Conservation (phyloP, 2,888 invertebrate genomes). For the Neria commutata region DNA sequence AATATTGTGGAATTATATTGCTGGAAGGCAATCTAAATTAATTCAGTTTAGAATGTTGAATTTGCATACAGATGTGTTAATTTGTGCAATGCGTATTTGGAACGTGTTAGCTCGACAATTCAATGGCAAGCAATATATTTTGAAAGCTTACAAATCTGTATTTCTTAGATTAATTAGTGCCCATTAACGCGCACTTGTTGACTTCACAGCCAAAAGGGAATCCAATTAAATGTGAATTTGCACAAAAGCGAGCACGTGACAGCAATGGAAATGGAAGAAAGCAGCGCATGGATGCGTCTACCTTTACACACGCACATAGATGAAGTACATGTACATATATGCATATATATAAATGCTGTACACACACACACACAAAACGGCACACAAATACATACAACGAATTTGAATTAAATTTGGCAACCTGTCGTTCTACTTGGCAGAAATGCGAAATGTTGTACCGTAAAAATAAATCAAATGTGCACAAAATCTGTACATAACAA, state of each 20-base stretch:
- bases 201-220: too few relatives aligned
- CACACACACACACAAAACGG: conserved; percentile 8
- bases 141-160: too few relatives aligned
- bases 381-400: not conserved
- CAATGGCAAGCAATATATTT: too few relatives aligned
- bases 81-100: too few relatives aligned
- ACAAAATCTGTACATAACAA: not conserved
- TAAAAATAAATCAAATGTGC: conserved; percentile 42
- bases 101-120: too few relatives aligned
- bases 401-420: not conserved
- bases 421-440: not conserved
- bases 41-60: too few relatives aligned
- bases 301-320: conserved; percentile 6
- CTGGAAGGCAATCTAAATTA: too few relatives aligned
- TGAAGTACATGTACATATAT: conserved; percentile 19
- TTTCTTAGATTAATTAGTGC: too few relatives aligned
- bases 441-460: conserved; percentile 21
- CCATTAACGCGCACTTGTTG: too few relatives aligned
- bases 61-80: too few relatives aligned
- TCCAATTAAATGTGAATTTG: conserved; percentile 52
- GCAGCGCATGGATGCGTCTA: not conserved
- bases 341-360: conserved; percentile 20
- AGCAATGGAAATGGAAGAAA: not conserved
- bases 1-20: too few relatives aligned
- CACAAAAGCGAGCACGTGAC: conserved; percentile 46